Evolutionary conservation across 2,888 invertebrate genomes (phyloP).

Genomic region (Osedax frankpressi): DNA sequence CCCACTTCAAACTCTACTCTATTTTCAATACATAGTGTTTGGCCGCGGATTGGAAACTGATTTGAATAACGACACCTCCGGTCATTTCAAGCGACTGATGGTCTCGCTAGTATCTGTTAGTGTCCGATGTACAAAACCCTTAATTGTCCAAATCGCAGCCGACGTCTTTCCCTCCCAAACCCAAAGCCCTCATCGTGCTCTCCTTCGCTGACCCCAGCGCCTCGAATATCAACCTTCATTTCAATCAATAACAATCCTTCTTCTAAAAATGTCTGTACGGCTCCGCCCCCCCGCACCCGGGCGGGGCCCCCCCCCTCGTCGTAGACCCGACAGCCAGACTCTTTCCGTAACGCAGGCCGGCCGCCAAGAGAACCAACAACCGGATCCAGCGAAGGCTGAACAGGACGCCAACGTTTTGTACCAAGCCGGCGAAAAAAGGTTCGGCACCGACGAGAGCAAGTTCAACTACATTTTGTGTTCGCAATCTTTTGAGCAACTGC

Average conservation of each 20-base stretch:
- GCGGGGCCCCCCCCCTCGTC: too few relatives aligned
- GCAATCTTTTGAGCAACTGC: background rate
- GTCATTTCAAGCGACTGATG: slow-evolving; percentile 37
- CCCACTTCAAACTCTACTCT: too few relatives aligned
- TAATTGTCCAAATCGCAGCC: too few relatives aligned
- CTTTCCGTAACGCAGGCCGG: slow-evolving; percentile 30
- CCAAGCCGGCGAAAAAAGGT: slow-evolving; percentile 42
- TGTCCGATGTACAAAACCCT: too few relatives aligned
- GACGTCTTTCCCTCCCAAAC: too few relatives aligned
- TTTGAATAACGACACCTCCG: slow-evolving; percentile 39
- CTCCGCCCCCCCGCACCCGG: too few relatives aligned
- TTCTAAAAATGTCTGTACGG: too few relatives aligned
- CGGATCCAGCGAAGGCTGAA: slow-evolving; percentile 37
- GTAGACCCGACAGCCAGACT: too few relatives aligned
- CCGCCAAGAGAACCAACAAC: slow-evolving; percentile 51
- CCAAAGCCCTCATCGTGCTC: too few relatives aligned
- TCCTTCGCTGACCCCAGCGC: too few relatives aligned
- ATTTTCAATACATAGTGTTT: background rate
- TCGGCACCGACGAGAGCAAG: slow-evolving; percentile 39
- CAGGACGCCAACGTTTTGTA: slow-evolving; percentile 33
- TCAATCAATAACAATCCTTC: too few relatives aligned
- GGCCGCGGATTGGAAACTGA: slow-evolving; percentile 38
- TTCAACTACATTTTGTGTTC: background rate
- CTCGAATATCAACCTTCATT: too few relatives aligned
- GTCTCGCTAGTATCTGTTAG: slow-evolving; percentile 30